Percentiles rank a stretch among this genome's conserved stretches.
Evolutionary conservation across 2,113 vertebrate species (phyloP).

Genomic region (Nannospalax galili): DNA sequence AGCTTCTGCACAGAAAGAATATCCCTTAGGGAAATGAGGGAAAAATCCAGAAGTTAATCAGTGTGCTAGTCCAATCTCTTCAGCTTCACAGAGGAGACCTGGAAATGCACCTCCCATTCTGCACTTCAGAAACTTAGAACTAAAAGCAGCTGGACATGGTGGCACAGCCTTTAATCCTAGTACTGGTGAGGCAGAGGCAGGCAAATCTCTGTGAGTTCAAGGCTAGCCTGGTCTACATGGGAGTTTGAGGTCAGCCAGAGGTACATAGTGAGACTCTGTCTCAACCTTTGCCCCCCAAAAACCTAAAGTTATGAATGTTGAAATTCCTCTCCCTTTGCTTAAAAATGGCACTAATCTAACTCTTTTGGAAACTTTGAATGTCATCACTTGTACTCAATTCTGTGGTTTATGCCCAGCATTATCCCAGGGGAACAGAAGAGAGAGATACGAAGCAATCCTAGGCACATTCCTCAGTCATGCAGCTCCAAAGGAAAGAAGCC

Average conservation of each 20-base stretch:
- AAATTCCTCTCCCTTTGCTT: background rate
- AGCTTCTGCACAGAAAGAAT: background rate
- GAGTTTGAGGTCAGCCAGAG: too few species aligned
- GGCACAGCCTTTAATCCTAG: too few species aligned
- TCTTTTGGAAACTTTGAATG: slow-evolving; percentile 2
- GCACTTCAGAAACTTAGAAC: slow-evolving; percentile 1
- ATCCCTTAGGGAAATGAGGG: slow-evolving; percentile 1
- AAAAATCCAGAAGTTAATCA: background rate
- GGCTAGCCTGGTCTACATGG: too few species aligned
- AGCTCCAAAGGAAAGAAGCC: background rate
- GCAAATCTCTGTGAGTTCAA: too few species aligned
- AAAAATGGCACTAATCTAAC: slow-evolving; percentile 3
- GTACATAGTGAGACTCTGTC: too few species aligned
- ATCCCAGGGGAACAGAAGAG: background rate
- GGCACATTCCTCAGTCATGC: background rate
- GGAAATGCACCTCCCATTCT: background rate
- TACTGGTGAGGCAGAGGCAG: too few species aligned
- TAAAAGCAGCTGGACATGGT: background rate
- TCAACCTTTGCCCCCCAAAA: too few species aligned
- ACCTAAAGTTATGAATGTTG: background rate
- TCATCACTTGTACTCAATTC: background rate
- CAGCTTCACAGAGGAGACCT: background rate
- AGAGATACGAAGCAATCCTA: background rate
- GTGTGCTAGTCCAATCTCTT: background rate
- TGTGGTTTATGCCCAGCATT: background rate